Percentiles rank a stretch among this genome's conserved stretches.
These are phyloP conservation scores for Brachyptera risi DNA, from an alignment of 2,888 invertebrate genomes.

Conservation along the genomic window DNA sequence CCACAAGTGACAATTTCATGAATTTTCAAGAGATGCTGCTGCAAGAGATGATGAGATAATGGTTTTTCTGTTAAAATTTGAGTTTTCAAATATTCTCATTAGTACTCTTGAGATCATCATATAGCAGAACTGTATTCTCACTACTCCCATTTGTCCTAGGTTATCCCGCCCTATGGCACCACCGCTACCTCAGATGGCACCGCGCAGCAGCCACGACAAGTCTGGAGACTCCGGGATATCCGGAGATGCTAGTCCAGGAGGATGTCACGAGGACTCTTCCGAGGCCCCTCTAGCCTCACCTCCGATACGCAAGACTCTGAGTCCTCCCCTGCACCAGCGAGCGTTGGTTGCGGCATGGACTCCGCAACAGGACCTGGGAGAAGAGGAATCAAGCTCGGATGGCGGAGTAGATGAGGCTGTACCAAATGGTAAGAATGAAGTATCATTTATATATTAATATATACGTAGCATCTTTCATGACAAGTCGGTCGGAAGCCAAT, in stretches of 20 bases:
- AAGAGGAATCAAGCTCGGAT: constrained; percentile 48
- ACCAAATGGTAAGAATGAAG: no score
- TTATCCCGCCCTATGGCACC: constrained; percentile 26
- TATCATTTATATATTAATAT: no score
- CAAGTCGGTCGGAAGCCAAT: no score
- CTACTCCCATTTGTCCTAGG: neutral
- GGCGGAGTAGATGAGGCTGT: constrained; percentile 38
- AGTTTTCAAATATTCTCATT: no score
- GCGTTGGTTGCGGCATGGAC: constrained; percentile 59
- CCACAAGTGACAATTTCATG: no score
- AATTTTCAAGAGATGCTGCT: no score
- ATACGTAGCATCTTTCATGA: no score
- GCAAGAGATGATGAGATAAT: no score
- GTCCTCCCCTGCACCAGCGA: constrained; percentile 27
- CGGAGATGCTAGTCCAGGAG: constrained; percentile 63
- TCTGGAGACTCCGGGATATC: constrained; percentile 83
- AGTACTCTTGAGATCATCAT: no score
- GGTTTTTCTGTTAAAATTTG: no score
- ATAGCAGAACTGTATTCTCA: no score
- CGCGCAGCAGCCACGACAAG: constrained; percentile 55
- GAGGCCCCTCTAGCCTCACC: constrained; percentile 36
- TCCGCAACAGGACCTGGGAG: constrained; percentile 77
- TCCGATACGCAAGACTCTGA: constrained; percentile 36
- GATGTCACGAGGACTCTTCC: constrained; percentile 41
- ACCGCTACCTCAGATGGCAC: constrained; percentile 24